These are phyloP conservation scores for Lerema accius DNA, from an alignment of 1,140 invertebrate genomes.

Conservation along the genomic window DNA sequence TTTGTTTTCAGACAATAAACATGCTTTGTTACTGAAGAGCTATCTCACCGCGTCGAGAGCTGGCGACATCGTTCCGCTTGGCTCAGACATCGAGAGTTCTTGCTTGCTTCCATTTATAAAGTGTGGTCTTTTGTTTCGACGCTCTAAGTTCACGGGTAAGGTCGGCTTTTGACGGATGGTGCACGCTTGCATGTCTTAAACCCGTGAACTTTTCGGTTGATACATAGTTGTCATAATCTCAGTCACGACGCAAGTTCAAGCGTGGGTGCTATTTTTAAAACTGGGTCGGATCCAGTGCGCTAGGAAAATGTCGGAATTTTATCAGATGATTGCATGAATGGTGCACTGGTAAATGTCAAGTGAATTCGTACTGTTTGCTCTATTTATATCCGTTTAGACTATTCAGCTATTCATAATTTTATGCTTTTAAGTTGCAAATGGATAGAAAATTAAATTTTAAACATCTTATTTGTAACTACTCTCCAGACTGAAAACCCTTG, in stretches of 20 bases:
- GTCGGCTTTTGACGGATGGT: constrained; percentile 37
- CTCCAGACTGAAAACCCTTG: background rate
- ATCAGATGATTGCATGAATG: constrained; percentile 31
- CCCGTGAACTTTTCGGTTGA: constrained; percentile 34
- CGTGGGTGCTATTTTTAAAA: constrained; percentile 37
- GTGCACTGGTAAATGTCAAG: constrained; percentile 31
- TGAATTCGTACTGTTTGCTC: constrained; percentile 26
- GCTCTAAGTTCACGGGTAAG: constrained; percentile 51
- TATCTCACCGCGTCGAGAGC: constrained; percentile 46
- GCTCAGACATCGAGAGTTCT: constrained; percentile 54
- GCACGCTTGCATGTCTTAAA: constrained; percentile 31
- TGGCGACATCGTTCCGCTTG: constrained; percentile 54
- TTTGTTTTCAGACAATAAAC: constrained; percentile 76
- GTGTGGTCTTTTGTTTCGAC: constrained; percentile 53
- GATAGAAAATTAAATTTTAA: constrained; percentile 6
- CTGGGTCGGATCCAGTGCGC: constrained; percentile 21
- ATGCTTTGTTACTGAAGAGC: constrained; percentile 67
- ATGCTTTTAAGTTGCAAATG: constrained; percentile 16
- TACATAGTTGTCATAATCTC: constrained; percentile 45
- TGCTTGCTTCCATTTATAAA: constrained; percentile 50
- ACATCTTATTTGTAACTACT: background rate
- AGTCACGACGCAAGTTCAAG: constrained; percentile 40
- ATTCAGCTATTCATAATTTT: constrained; percentile 26
- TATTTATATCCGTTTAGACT: constrained; percentile 14
- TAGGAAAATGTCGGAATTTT: constrained; percentile 35